phyloP scores from a whole-genome alignment of 2,113 vertebrate genomes.

The Hippocampus zosterae region DNA sequence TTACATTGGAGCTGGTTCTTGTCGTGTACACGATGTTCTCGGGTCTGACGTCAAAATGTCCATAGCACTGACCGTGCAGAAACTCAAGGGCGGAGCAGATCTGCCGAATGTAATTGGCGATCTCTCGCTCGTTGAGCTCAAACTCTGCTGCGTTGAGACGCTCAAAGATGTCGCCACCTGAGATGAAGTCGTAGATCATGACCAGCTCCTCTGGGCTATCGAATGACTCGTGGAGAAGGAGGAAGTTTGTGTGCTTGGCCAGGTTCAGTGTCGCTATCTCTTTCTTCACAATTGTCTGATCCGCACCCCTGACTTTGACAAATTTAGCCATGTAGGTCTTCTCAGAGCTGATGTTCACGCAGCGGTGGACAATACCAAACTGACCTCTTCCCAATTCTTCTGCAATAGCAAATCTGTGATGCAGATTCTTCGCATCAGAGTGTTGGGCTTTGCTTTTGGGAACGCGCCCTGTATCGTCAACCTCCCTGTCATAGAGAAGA shows the following conservation, averaged over 20 bases:
- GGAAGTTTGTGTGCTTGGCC: constrained; percentile 82
- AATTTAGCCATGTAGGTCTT: constrained; percentile 97
- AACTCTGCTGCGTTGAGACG: constrained; percentile 83
- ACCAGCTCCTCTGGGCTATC: constrained; percentile 94
- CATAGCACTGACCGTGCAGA: constrained; percentile 84
- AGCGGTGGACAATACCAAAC: constrained; percentile 93
- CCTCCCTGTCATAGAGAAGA: constrained; percentile 92
- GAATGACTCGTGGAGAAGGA: constrained; percentile 91
- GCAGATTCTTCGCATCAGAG: constrained; percentile 84
- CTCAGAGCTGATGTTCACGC: constrained; percentile 84
- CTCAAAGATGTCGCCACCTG: constrained; percentile 93
- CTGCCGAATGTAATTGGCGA: constrained; percentile 85
- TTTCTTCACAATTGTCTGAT: constrained; percentile 93
- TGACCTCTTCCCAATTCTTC: constrained; percentile 94
- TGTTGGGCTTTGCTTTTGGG: constrained; percentile 79
- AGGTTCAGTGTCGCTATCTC: constrained; percentile 92
- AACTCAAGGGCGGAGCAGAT: constrained; percentile 89
- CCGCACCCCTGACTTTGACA: constrained; percentile 94
- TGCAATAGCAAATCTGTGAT: constrained; percentile 91
- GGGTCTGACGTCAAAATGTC: constrained; percentile 93
- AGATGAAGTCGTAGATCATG: constrained; percentile 97
- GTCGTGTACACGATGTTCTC: constrained; percentile 94
- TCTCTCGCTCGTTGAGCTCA: constrained; percentile 88
- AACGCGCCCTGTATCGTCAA: constrained; percentile 82
- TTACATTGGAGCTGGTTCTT: constrained; percentile 84